phyloP scores from a whole-genome alignment of 2,888 invertebrate genomes.

The Cephus pygmeus region DNA sequence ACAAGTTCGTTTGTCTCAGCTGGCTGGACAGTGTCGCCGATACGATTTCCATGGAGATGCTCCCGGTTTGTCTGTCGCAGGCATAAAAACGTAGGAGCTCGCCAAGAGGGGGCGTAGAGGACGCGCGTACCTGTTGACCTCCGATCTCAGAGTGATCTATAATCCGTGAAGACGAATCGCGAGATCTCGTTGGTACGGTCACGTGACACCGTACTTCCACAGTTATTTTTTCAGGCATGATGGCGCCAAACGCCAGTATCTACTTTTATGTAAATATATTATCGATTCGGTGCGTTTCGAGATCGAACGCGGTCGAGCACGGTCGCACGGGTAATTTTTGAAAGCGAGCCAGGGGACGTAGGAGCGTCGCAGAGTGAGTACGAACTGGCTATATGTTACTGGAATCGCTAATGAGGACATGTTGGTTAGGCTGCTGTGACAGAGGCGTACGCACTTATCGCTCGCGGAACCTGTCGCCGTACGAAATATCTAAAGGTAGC shows the following conservation, averaged over 20 bases:
- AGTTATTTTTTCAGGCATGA: conserved; percentile 70
- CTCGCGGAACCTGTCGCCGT: conserved; percentile 4
- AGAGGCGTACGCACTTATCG: conserved; percentile 40
- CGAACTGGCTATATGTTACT: conserved; percentile 54
- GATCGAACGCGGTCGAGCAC: conserved; percentile 17
- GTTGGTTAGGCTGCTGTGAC: conserved; percentile 68
- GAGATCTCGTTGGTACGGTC: conserved; percentile 64
- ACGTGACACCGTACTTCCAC: conserved; percentile 66
- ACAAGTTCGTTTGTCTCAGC: not conserved
- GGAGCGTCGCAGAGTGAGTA: conserved; percentile 54
- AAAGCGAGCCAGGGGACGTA: conserved; percentile 27
- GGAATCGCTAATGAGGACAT: conserved; percentile 70
- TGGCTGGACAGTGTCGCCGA: not conserved
- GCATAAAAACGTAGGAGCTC: not conserved
- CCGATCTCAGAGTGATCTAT: conserved; percentile 27
- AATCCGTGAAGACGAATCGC: conserved; percentile 37
- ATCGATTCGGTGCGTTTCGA: conserved; percentile 51
- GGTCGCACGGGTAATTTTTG: conserved; percentile 35
- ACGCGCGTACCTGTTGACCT: conserved; percentile 35
- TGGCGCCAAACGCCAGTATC: conserved; percentile 70
- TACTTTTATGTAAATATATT: conserved; percentile 66
- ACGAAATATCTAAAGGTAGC: not conserved
- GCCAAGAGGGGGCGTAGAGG: not conserved
- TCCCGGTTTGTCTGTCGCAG: not conserved
- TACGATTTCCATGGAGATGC: not conserved